Evolutionary conservation across 2,797 vertebrate species (phyloP).

Genomic region (Trematomus bernacchii): DNA sequence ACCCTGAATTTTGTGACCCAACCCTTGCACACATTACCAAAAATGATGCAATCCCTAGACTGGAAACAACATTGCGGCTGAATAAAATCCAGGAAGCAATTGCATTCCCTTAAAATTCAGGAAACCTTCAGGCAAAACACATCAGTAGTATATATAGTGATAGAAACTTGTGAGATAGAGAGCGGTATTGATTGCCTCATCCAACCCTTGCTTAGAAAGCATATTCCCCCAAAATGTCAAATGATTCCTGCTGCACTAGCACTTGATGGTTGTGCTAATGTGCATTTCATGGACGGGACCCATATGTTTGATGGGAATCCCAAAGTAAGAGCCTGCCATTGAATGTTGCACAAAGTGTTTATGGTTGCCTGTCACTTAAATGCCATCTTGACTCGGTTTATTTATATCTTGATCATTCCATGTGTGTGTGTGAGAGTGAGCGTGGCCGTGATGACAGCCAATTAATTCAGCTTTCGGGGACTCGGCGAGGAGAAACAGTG

Average conservation of each 20-base stretch:
- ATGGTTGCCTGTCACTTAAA: slow-evolving; percentile 72
- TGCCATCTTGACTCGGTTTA: slow-evolving; percentile 71
- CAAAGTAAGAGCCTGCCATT: slow-evolving; percentile 28
- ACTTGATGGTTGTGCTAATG: slow-evolving; percentile 12
- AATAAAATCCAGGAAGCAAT: not conserved
- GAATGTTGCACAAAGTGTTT: slow-evolving; percentile 58
- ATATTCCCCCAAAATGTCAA: slow-evolving; percentile 9
- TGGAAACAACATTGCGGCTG: not conserved
- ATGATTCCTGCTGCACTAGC: not conserved
- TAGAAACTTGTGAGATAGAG: not conserved
- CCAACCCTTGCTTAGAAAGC: not conserved
- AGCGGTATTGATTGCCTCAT: slow-evolving; percentile 14
- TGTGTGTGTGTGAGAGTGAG: slow-evolving; percentile 46
- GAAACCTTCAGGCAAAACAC: slow-evolving; percentile 8
- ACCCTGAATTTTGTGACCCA: not conserved
- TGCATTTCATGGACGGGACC: slow-evolving; percentile 10
- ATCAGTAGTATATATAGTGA: slow-evolving; percentile 1
- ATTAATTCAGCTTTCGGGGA: slow-evolving; percentile 84
- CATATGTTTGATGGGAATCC: slow-evolving; percentile 32
- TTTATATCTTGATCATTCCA: slow-evolving; percentile 76
- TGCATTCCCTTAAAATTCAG: not conserved
- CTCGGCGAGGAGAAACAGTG: slow-evolving; percentile 74
- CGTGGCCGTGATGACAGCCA: slow-evolving; percentile 80
- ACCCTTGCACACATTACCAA: not conserved
- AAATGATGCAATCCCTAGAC: not conserved